These are phyloP conservation scores for Latrodectus hesperus DNA, from an alignment of 2,888 invertebrate genomes.

Conservation along the genomic window DNA sequence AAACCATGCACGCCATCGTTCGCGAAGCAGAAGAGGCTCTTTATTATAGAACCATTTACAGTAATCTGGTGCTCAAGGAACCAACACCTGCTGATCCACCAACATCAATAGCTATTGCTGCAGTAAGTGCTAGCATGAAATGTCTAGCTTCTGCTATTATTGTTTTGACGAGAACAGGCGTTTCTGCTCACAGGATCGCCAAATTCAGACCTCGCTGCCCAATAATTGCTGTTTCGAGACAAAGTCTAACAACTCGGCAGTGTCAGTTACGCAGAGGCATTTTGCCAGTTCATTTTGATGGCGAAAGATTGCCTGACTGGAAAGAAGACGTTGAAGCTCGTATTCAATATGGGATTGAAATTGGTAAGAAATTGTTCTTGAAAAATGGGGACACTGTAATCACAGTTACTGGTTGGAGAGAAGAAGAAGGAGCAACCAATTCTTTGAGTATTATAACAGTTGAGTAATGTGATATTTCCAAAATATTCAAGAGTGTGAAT, in stretches of 20 bases:
- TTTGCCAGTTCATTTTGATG: conserved; percentile 88
- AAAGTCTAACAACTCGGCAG: conserved; percentile 89
- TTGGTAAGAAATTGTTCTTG: background rate
- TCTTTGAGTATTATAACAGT: background rate
- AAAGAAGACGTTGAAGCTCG: background rate
- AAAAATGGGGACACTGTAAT: background rate
- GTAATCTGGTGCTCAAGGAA: conserved; percentile 65
- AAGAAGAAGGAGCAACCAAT: background rate
- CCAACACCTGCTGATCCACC: conserved; percentile 83
- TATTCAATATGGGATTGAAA: background rate
- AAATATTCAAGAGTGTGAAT: too few relatives aligned
- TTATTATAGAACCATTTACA: conserved; percentile 57
- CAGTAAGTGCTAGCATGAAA: conserved; percentile 94
- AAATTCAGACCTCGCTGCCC: conserved; percentile 96
- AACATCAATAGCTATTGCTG: conserved; percentile 93
- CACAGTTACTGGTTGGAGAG: background rate
- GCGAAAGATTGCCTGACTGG: conserved; percentile 76
- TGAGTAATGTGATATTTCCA: background rate
- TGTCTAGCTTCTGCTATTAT: conserved; percentile 91
- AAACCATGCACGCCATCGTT: conserved; percentile 89
- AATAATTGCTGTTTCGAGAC: conserved; percentile 91
- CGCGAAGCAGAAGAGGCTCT: conserved; percentile 95
- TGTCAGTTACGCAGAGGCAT: conserved; percentile 94
- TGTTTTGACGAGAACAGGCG: conserved; percentile 84
- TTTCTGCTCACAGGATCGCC: conserved; percentile 88